Conservation (phyloP, 2,797 vertebrate genomes). For the Pipistrellus pipistrellus region DNA sequence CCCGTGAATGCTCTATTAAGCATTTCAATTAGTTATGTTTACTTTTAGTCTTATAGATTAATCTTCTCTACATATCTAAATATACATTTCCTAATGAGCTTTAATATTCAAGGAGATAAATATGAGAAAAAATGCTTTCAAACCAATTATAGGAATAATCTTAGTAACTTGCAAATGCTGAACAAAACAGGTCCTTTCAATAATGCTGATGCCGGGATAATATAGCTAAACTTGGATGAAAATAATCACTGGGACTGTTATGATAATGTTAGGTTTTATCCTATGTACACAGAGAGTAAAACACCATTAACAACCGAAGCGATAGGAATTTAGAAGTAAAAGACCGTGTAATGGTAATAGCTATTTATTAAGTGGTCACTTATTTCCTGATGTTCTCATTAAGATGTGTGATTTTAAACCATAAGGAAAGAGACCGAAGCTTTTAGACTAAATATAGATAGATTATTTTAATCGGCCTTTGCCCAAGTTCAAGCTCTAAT, state of each 20-base stretch:
- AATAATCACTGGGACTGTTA: slow-evolving; percentile 53
- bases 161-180: slow-evolving; percentile 58
- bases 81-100: slow-evolving; percentile 69
- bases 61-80: slow-evolving; percentile 72
- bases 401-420: slow-evolving; percentile 27
- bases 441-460: slow-evolving; percentile 5
- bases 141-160: slow-evolving; percentile 71
- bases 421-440: slow-evolving; percentile 36
- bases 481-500: neutral
- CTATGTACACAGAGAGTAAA: neutral
- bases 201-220: neutral
- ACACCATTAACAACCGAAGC: slow-evolving; percentile 3
- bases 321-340: neutral
- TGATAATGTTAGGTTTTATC: slow-evolving; percentile 36
- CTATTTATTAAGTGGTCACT: slow-evolving; percentile 43
- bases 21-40: slow-evolving; percentile 71
- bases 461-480: neutral
- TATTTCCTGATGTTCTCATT: slow-evolving; percentile 52
- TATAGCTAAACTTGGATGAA: neutral
- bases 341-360: slow-evolving; percentile 26
- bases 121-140: slow-evolving; percentile 66
- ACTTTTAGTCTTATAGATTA: slow-evolving; percentile 77
- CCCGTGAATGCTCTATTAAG: slow-evolving; percentile 74
- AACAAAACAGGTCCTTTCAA: slow-evolving; percentile 51
- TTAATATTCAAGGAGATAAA: slow-evolving; percentile 64